Conservation (phyloP, 2,888 invertebrate genomes). For the Dryomyza anilis region DNA sequence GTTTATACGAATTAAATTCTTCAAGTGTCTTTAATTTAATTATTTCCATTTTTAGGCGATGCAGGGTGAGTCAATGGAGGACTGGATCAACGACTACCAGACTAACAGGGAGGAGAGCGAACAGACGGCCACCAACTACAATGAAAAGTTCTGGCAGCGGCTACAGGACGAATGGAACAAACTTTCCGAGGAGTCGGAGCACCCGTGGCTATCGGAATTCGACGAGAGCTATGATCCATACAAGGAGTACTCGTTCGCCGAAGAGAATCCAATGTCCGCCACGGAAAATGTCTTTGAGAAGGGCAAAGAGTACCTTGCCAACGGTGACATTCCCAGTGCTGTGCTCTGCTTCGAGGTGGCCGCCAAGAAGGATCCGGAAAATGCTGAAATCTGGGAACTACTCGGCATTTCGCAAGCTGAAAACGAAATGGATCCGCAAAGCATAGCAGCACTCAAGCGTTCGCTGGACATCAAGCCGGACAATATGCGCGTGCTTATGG, state of each 20-base stretch:
- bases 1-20: neutral
- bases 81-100: slow-evolving; percentile 63
- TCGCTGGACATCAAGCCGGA: slow-evolving; percentile 80
- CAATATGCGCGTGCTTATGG: slow-evolving; percentile 84
- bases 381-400: slow-evolving; percentile 83
- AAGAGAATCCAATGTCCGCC: slow-evolving; percentile 85
- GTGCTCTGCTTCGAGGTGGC: slow-evolving; percentile 97
- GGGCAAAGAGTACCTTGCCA: slow-evolving; percentile 80
- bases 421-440: slow-evolving; percentile 94
- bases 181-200: slow-evolving; percentile 68
- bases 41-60: slow-evolving; percentile 37
- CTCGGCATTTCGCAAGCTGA: slow-evolving; percentile 94
- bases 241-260: slow-evolving; percentile 63
- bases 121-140: slow-evolving; percentile 67
- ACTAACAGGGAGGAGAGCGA: slow-evolving; percentile 68
- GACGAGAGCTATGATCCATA: slow-evolving; percentile 69
- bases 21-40: neutral
- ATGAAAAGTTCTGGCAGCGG: slow-evolving; percentile 68
- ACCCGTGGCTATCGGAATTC: slow-evolving; percentile 76
- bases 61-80: slow-evolving; percentile 41
- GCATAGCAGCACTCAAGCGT: slow-evolving; percentile 88
- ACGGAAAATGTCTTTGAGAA: slow-evolving; percentile 80
- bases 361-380: slow-evolving; percentile 78
- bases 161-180: slow-evolving; percentile 80
- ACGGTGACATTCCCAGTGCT: slow-evolving; percentile 93